These are phyloP conservation scores for Thunnus albacares DNA, from an alignment of 2,797 vertebrate genomes.

Conservation along the genomic window DNA sequence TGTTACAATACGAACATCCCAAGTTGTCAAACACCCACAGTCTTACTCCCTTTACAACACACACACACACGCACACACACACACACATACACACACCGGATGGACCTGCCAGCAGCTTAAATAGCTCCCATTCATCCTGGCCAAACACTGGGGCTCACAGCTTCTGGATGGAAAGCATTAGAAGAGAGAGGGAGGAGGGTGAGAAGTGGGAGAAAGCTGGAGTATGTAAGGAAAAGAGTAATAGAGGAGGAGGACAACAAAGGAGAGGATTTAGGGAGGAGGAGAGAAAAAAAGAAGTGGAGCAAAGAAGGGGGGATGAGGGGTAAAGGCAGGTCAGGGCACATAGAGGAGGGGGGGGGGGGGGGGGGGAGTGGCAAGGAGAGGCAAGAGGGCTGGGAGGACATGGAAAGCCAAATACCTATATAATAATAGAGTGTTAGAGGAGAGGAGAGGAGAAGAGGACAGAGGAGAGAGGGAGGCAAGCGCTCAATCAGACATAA, in stretches of 20 bases:
- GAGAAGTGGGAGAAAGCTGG: constrained; percentile 17
- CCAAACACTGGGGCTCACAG: constrained; percentile 66
- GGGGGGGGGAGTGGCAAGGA: not conserved
- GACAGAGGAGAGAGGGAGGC: constrained; percentile 45
- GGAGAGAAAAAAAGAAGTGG: not conserved
- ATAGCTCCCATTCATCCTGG: constrained; percentile 80
- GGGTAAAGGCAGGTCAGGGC: constrained; percentile 27
- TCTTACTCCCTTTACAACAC: constrained; percentile 19
- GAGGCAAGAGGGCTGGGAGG: constrained; percentile 14
- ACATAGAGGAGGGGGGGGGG: not conserved
- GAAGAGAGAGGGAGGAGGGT: constrained; percentile 16
- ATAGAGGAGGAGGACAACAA: constrained; percentile 45
- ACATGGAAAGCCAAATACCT: constrained; percentile 32
- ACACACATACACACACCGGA: constrained; percentile 42
- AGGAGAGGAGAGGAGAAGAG: constrained; percentile 43
- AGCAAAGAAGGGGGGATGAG: not conserved
- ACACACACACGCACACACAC: constrained; percentile 24
- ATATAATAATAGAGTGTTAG: constrained; percentile 48
- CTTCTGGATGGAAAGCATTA: constrained; percentile 54
- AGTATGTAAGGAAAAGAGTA: constrained; percentile 39
- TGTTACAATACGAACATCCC: constrained; percentile 54
- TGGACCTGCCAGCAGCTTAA: constrained; percentile 78
- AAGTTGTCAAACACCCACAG: constrained; percentile 58
- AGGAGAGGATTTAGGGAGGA: constrained; percentile 36
- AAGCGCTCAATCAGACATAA: constrained; percentile 50